Evolutionary conservation across 2,113 vertebrate genomes (phyloP).

Genomic region (Turnix velox): DNA sequence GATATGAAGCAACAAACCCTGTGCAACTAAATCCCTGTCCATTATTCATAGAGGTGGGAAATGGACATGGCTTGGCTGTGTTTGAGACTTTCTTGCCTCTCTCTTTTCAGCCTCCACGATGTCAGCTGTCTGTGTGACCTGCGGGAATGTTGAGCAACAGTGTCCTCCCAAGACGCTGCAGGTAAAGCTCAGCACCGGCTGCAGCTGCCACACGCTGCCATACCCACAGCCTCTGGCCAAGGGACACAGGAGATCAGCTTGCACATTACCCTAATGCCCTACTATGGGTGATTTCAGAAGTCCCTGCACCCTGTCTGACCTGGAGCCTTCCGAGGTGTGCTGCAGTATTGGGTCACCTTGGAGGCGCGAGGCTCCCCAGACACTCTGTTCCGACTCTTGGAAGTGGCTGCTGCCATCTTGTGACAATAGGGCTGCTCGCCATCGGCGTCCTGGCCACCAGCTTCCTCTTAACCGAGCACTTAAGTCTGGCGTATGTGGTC

Average conservation of each 20-base stretch:
- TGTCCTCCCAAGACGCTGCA: neutral
- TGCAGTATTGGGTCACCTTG: neutral
- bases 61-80: neutral
- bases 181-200: rapidly evolving
- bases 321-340: neutral
- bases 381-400: neutral
- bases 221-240: rapidly evolving
- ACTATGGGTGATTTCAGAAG: rapidly evolving
- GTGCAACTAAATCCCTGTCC: neutral
- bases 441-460: neutral
- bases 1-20: neutral
- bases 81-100: neutral
- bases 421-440: constrained; percentile 72
- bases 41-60: neutral
- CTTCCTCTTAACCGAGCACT: constrained; percentile 27
- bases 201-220: rapidly evolving
- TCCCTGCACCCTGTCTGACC: neutral
- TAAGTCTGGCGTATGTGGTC: constrained; percentile 47
- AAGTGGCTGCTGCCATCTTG: constrained; percentile 65
- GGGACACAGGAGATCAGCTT: rapidly evolving
- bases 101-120: neutral
- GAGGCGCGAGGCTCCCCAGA: rapidly evolving
- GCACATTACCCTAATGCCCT: rapidly evolving
- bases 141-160: neutral
- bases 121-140: neutral